phyloP scores from a whole-genome alignment of 1,140 invertebrate genomes.

The Bombus vancouverensis region DNA sequence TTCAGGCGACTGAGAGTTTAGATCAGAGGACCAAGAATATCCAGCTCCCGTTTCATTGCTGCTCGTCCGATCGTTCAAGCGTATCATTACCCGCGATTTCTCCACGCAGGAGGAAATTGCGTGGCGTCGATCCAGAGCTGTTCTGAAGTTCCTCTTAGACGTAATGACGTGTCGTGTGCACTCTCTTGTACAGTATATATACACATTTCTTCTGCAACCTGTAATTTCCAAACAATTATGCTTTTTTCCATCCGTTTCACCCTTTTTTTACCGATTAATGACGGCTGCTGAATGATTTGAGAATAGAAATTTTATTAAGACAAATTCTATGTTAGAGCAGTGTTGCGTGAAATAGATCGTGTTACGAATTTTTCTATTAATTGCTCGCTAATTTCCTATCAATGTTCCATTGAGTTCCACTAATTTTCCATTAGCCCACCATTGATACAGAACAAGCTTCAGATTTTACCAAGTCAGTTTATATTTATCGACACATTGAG shows the following conservation, averaged over 20 bases:
- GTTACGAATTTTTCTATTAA: not conserved
- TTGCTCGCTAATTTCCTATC: not conserved
- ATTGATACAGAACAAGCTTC: too few relatives aligned
- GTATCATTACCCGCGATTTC: conserved; percentile 46
- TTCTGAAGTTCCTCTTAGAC: not conserved
- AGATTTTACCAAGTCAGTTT: not conserved
- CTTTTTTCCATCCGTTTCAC: not conserved
- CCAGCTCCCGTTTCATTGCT: conserved; percentile 18
- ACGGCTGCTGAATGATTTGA: not conserved
- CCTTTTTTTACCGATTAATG: not conserved
- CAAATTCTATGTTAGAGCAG: not conserved
- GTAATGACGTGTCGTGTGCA: conserved; percentile 8
- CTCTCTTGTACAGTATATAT: not conserved
- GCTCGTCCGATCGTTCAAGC: conserved; percentile 35
- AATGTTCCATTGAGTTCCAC: too few relatives aligned
- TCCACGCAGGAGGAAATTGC: conserved; percentile 42
- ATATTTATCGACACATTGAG: not conserved
- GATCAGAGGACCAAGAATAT: conserved; percentile 27
- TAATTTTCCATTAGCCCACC: too few relatives aligned
- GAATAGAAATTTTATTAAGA: not conserved
- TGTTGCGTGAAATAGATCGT: not conserved
- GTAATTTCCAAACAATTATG: not conserved
- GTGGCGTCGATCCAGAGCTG: conserved; percentile 6
- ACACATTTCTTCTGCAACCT: not conserved
- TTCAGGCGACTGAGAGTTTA: conserved; percentile 6